Conservation (phyloP, 2,888 invertebrate genomes). For the Congeria kusceri region DNA sequence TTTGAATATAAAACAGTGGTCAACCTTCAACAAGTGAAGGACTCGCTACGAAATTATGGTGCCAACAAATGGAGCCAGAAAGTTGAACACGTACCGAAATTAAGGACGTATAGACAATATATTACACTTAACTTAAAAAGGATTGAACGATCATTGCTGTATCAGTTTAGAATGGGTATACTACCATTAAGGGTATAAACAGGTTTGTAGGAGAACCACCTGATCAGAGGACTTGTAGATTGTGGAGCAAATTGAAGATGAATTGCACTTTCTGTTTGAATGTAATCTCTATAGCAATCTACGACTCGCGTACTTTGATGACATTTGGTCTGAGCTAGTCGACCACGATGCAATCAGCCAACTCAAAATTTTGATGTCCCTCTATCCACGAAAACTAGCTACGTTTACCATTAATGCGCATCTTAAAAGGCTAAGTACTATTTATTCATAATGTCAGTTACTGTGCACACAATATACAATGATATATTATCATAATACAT, state of each 20-base stretch:
- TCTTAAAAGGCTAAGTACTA: neutral
- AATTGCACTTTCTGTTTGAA: conserved; percentile 1
- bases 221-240: neutral
- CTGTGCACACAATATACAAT: no score
- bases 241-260: neutral
- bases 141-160: conserved; percentile 2
- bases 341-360: neutral
- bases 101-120: neutral
- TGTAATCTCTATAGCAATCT: neutral
- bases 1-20: conserved; percentile 1
- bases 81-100: neutral
- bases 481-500: no score
- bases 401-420: neutral
- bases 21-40: neutral
- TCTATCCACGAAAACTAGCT: neutral
- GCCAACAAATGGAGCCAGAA: neutral
- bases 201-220: neutral
- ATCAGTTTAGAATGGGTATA: neutral
- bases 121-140: neutral
- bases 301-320: neutral
- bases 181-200: neutral
- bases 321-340: neutral
- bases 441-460: no score
- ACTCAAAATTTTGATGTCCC: neutral
- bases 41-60: neutral